Evolutionary conservation across 1,140 invertebrate genomes (phyloP), one percentile per base, ranked within the genome.

Genomic region (Drosophila auraria): DNA sequence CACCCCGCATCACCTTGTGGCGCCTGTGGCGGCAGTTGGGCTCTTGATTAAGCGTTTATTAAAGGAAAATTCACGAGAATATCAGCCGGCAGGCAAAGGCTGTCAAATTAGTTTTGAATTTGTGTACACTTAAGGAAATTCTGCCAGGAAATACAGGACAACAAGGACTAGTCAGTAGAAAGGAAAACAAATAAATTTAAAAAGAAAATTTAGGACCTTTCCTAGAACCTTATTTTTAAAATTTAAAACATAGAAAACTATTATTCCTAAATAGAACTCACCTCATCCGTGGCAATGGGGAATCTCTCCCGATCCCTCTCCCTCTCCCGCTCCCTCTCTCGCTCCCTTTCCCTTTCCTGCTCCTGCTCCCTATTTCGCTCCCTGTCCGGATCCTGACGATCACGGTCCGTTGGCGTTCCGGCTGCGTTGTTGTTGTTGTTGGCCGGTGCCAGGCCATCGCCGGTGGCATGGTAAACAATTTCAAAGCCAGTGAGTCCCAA

Each of bases 401-500:
- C 65, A 30, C 71, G 74, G 65, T 69, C 92, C 91, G 64, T 40
- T 51, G 73, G 50, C 27, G 58, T 42, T 7, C 64, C 78, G 12
- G 53, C 9, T 11, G 5, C 27, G 1, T 30, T 30, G 5, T 7
- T 7, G 27, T 30, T 30, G 27, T 30, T 30, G 27, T 30, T 79
- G 91, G 95, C 94, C 80, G 95, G 93, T 62, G 95, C 94, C 56
- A 94, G 92, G 15, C 94, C 94, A 87, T 96, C 96, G 61, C 75
- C 81, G 77, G 96, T 94, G 36, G 96, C 95, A 86, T 97, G 96
- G 94, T 98, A 98, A 76, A 96, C 96, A 78, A 98, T 96, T 94
- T 97, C 96, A 92, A 97, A 98, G 56, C 97, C 97, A 79, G 96
- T 96, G 61, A 98, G 94, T 23, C 96, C 96, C 15, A 96, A 96